Conservation (phyloP, 1,140 invertebrate genomes). For the Halotydeus destructor region DNA sequence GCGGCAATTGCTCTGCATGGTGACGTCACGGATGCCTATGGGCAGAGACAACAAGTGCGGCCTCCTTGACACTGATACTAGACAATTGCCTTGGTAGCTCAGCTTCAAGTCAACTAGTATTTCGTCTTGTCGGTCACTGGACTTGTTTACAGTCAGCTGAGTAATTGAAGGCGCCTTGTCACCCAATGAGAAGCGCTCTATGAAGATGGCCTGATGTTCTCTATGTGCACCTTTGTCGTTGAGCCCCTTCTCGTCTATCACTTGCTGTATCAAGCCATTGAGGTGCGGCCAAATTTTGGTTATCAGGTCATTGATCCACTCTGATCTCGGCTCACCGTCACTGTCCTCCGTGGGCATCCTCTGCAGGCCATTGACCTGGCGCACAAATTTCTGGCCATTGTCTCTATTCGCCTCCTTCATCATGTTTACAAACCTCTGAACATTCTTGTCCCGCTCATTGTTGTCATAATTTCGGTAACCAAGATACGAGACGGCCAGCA, state of each 20-base stretch:
- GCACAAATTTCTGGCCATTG: too few relatives aligned
- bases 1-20: background rate
- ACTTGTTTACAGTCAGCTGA: background rate
- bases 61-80: background rate
- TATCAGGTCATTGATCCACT: slow-evolving; percentile 2
- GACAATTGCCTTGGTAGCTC: slow-evolving; percentile 6
- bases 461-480: too few relatives aligned
- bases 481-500: too few relatives aligned
- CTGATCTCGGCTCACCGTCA: too few relatives aligned
- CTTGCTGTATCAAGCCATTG: background rate
- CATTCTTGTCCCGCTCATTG: too few relatives aligned
- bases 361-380: too few relatives aligned
- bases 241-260: slow-evolving; percentile 1
- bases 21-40: slow-evolving; percentile 2
- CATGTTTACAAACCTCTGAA: too few relatives aligned
- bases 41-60: background rate
- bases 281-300: slow-evolving; percentile 1
- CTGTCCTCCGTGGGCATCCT: too few relatives aligned
- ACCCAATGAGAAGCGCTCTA: slow-evolving; percentile 5
- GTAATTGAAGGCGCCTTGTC: slow-evolving; percentile 6
- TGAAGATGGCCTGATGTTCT: background rate
- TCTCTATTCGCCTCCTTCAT: too few relatives aligned
- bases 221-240: background rate
- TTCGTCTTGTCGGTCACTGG: background rate
- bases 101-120: slow-evolving; percentile 1